Evolutionary conservation across 1,140 invertebrate species (phyloP).

Genomic region (Tenebrio molitor): DNA sequence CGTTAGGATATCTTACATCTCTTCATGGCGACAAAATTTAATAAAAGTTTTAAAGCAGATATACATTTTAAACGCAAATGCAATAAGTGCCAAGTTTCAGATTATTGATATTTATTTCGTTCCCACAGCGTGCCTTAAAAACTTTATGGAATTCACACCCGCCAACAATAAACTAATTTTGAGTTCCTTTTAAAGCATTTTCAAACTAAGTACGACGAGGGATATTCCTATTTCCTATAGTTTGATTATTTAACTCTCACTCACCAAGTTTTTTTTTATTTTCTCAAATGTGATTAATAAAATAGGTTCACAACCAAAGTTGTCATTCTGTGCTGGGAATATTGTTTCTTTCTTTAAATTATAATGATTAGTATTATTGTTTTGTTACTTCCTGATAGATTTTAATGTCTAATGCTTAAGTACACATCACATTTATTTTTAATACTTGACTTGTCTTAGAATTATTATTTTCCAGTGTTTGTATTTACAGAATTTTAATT

Average conservation of each 20-base stretch:
- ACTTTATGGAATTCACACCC: conserved; percentile 24
- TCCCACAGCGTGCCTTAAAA: not conserved
- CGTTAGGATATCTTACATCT: conserved; percentile 14
- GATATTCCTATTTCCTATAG: conserved; percentile 7
- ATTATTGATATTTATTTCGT: conserved; percentile 44
- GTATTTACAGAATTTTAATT: no score
- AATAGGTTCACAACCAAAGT: no score
- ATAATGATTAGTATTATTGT: no score
- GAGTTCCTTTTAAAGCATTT: conserved; percentile 10
- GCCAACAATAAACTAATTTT: conserved; percentile 32
- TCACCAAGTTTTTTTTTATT: no score
- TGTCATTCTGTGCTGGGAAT: no score
- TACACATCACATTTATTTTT: no score
- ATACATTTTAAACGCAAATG: conserved; percentile 36
- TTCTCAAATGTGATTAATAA: no score
- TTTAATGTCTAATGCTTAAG: no score
- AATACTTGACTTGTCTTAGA: no score
- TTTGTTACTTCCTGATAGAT: no score
- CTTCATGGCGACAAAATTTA: conserved; percentile 36
- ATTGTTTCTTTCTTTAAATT: no score
- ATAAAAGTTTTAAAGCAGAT: conserved; percentile 36
- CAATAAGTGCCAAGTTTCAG: conserved; percentile 46
- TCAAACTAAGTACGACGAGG: not conserved
- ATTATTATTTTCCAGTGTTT: no score
- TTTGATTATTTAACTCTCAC: not conserved